Percentiles rank a stretch among this genome's conserved stretches.
These are phyloP conservation scores for Nomada goodeniana DNA, from an alignment of 2,888 invertebrate species.

Conservation along the genomic window DNA sequence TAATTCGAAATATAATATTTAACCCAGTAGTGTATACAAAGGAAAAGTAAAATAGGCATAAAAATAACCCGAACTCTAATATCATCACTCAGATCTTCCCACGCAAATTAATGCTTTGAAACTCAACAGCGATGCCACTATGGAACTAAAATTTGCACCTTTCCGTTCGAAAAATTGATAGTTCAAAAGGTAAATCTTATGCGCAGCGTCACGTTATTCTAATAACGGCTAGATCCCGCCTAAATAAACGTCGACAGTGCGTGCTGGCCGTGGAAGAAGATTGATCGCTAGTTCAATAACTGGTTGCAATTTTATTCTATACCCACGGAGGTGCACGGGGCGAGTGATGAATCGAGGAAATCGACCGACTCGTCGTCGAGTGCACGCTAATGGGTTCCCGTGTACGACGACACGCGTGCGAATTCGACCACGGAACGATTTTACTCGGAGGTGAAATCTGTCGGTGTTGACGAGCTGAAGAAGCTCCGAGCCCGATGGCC, in stretches of 20 bases:
- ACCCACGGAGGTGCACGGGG: slow-evolving; percentile 19
- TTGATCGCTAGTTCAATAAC: slow-evolving; percentile 54
- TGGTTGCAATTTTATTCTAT: slow-evolving; percentile 51
- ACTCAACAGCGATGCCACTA: too few relatives aligned
- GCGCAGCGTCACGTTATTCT: not conserved
- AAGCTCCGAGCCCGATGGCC: slow-evolving; percentile 62
- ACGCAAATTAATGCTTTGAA: not conserved
- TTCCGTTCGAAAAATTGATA: not conserved
- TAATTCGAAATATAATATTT: too few relatives aligned
- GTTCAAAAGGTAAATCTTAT: slow-evolving; percentile 8
- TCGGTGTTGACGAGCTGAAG: slow-evolving; percentile 29
- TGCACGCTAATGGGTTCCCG: slow-evolving; percentile 49
- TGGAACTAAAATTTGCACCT: not conserved
- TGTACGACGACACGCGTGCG: slow-evolving; percentile 33
- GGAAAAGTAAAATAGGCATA: too few relatives aligned
- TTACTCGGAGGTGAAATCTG: slow-evolving; percentile 26
- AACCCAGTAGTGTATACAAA: too few relatives aligned
- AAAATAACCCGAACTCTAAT: too few relatives aligned
- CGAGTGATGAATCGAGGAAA: slow-evolving; percentile 51
- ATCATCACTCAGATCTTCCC: too few relatives aligned
- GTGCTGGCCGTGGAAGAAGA: slow-evolving; percentile 29
- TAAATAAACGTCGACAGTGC: slow-evolving; percentile 38
- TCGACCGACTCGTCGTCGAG: slow-evolving; percentile 32
- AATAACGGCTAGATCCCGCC: not conserved
- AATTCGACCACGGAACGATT: slow-evolving; percentile 56